Evolutionary conservation across 2,888 invertebrate genomes (phyloP).

Genomic region (Cetonia aurata): DNA sequence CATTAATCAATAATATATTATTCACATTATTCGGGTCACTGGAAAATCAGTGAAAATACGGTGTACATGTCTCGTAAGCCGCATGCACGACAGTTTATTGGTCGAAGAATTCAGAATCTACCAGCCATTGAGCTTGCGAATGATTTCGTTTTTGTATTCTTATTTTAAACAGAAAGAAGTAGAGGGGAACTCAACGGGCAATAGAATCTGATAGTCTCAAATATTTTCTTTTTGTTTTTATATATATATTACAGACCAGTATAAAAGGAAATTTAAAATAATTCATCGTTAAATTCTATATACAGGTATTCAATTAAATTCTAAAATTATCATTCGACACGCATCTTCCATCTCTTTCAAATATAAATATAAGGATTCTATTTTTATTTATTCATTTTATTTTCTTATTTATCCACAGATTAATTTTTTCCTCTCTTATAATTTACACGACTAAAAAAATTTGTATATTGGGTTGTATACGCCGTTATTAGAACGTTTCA

Average conservation of each 20-base stretch:
- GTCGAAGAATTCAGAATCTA: constrained; percentile 56
- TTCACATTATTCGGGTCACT: constrained; percentile 57
- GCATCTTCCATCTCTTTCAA: constrained; percentile 62
- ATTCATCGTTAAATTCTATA: constrained; percentile 23
- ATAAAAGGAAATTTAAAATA: constrained; percentile 26
- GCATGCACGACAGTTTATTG: constrained; percentile 62
- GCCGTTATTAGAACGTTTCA: constrained; percentile 10
- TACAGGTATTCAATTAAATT: constrained; percentile 28
- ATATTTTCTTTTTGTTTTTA: not conserved
- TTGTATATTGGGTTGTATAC: constrained; percentile 20
- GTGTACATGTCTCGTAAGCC: constrained; percentile 58
- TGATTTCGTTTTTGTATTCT: not conserved
- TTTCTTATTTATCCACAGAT: constrained; percentile 5
- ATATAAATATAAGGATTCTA: constrained; percentile 62
- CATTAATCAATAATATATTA: constrained; percentile 53
- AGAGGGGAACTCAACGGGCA: constrained; percentile 7
- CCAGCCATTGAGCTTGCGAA: not conserved
- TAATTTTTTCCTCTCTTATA: not conserved
- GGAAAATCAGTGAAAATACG: constrained; percentile 53
- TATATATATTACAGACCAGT: constrained; percentile 22
- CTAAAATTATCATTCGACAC: constrained; percentile 55
- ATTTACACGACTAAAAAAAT: not conserved
- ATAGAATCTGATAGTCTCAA: constrained; percentile 39
- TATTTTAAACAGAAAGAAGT: not conserved
- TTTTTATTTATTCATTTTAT: constrained; percentile 52